Base-by-base conservation (phyloP, 2,797 vertebrate genomes). In the Zalophus californianus region DNA sequence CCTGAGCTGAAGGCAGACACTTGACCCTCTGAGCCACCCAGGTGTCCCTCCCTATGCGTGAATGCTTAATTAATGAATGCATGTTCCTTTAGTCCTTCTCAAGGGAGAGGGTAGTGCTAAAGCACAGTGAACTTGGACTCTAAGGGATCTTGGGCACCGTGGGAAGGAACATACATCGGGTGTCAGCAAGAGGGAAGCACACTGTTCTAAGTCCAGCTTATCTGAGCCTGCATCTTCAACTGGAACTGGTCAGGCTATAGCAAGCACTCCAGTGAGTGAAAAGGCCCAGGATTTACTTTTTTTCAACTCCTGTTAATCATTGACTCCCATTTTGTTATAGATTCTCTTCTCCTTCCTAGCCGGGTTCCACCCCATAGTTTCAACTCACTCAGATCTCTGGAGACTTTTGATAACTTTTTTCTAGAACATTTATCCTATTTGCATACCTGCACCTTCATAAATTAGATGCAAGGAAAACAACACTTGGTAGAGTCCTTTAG, bases 391-490 rank as follows among this genome's bases (percentile, higher is more conserved):
- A 82, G 27, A 8, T 66, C 44, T 60, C 77, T 90, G 64, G 83
- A 96, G 41, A 93, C 7, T 91, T 88, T 32, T 54, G 23, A 86
- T 44, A 54, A 41, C 23, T 62, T 80, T 90, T 52, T 21, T 38
- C 35, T 54, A 75, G 25, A 87, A 54, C 20, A 27, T 64, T 97
- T 90, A 72, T 93, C 7, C 25, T 84, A 41, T 91, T 93, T 32
- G 0, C 60, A 15, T n/a, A 29, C 35, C 82, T 86, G 7, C 48
- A 56, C 52, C 50, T 90, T 94, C 35, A 77, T 66, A 77, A 89
- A 77, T 87, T 70, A 75, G 44, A 93, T 75, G 15, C 78, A 38
- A 96, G n/a, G n/a, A 91, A 93, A 96, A 27, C 80, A 84, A 83
- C 27, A 66, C 77, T 94, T 54, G 25, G 50, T 86, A 70, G 66